Percentiles rank a stretch among this genome's conserved stretches.
Evolutionary conservation across 1,140 invertebrate genomes (phyloP).

Genomic region (Achroia grisella): DNA sequence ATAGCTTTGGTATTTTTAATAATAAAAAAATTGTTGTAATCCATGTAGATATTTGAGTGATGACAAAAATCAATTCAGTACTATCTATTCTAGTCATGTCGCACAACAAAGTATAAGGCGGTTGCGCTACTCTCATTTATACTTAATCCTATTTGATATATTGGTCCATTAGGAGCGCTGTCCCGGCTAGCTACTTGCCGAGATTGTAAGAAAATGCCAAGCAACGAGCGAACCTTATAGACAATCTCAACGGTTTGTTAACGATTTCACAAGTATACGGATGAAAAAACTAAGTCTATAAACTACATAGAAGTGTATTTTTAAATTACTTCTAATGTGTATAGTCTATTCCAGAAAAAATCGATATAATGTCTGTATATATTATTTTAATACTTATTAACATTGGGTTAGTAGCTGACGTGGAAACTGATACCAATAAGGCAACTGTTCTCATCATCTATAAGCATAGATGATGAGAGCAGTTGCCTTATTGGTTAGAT

Average conservation of each 20-base stretch:
- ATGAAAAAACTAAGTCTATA: neutral
- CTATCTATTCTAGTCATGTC: slow-evolving; percentile 46
- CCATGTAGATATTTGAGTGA: neutral
- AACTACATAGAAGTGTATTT: neutral
- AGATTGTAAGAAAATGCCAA: slow-evolving; percentile 53
- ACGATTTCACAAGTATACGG: slow-evolving; percentile 7
- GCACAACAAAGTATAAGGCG: slow-evolving; percentile 51
- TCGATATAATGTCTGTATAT: too few relatives aligned
- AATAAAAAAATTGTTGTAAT: too few relatives aligned
- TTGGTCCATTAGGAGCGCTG: slow-evolving; percentile 57
- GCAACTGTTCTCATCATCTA: too few relatives aligned
- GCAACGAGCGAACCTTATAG: slow-evolving; percentile 48
- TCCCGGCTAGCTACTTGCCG: slow-evolving; percentile 36
- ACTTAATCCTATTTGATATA: slow-evolving; percentile 67
- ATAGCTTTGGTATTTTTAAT: too few relatives aligned
- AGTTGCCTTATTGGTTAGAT: too few relatives aligned
- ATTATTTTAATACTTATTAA: too few relatives aligned
- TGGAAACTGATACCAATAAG: too few relatives aligned
- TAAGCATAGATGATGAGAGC: too few relatives aligned
- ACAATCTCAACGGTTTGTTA: slow-evolving; percentile 27
- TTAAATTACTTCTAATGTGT: too few relatives aligned
- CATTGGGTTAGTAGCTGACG: too few relatives aligned
- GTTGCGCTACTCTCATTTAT: slow-evolving; percentile 54
- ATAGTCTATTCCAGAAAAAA: too few relatives aligned
- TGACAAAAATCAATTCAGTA: slow-evolving; percentile 30